Evolutionary conservation across 2,113 vertebrate species (phyloP).

Genomic region (Grammomys surdaster): DNA sequence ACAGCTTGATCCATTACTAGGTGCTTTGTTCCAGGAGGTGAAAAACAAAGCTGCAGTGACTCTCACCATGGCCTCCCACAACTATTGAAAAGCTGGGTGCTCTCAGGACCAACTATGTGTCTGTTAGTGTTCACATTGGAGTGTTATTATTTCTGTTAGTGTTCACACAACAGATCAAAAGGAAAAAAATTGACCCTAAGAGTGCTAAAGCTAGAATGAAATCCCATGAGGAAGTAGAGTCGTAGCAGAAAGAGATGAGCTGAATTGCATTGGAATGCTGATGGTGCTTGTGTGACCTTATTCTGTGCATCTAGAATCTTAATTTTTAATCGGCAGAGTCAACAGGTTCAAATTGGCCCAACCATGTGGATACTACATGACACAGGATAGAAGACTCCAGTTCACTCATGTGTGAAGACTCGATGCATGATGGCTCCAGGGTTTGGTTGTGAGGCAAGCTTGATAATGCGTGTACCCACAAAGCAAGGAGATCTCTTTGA

Average conservation of each 20-base stretch:
- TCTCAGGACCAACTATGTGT: not conserved
- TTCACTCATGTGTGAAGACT: slow-evolving; percentile 13
- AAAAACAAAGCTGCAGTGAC: not conserved
- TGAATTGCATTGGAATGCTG: not conserved
- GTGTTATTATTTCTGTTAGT: not conserved
- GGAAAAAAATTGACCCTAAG: not conserved
- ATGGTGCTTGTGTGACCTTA: not conserved
- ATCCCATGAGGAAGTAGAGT: not conserved
- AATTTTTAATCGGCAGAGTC: not conserved
- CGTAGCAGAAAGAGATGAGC: not conserved
- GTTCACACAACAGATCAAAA: not conserved
- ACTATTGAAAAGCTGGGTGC: not conserved
- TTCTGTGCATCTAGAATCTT: not conserved
- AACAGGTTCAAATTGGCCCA: not conserved
- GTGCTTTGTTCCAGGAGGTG: not conserved
- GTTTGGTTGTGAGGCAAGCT: not conserved
- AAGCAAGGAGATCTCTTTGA: not conserved
- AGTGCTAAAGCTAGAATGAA: not conserved
- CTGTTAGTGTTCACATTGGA: not conserved
- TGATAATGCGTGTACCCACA: not conserved
- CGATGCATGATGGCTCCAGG: not conserved
- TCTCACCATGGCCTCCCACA: not conserved
- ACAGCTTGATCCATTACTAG: too few species aligned
- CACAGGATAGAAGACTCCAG: not conserved
- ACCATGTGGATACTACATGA: not conserved